Evolutionary conservation across 2,888 invertebrate genomes (phyloP).

Genomic region (Platerodrilus igneus): DNA sequence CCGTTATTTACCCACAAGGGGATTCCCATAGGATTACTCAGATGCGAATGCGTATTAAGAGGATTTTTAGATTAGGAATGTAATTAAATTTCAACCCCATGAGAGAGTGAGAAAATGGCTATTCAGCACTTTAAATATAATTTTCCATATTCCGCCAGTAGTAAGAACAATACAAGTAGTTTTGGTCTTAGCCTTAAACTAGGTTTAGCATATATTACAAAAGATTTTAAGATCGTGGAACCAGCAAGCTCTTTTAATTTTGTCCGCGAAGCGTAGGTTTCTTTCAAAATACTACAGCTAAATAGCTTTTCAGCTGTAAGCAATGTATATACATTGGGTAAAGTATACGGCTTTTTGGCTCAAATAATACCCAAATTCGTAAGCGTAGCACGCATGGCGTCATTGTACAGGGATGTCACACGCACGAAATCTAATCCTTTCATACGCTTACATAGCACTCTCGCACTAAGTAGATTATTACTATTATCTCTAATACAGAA

Average conservation of each 20-base stretch:
- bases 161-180: neutral
- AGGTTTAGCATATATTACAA: neutral
- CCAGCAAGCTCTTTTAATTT: neutral
- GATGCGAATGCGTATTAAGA: slow-evolving; percentile 29
- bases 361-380: slow-evolving; percentile 21
- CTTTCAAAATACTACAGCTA: slow-evolving; percentile 13
- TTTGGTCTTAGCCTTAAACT: slow-evolving; percentile 1
- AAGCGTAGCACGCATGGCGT: slow-evolving; percentile 20
- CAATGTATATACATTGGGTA: slow-evolving; percentile 19
- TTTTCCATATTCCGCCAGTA: slow-evolving; percentile 1
- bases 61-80: slow-evolving; percentile 24
- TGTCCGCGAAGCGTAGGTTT: slow-evolving; percentile 14
- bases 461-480: slow-evolving; percentile 21
- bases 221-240: slow-evolving; percentile 1
- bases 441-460: slow-evolving; percentile 24
- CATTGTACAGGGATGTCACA: slow-evolving; percentile 19
- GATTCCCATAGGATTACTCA: slow-evolving; percentile 26
- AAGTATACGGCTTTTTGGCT: slow-evolving; percentile 21
- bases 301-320: slow-evolving; percentile 17
- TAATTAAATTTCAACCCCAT: slow-evolving; percentile 18
- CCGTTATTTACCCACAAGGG: slow-evolving; percentile 19
- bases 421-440: slow-evolving; percentile 22
- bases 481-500: slow-evolving; percentile 17
- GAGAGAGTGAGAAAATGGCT: slow-evolving; percentile 12
- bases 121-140: slow-evolving; percentile 8